phyloP scores from a whole-genome alignment of 2,888 invertebrate genomes.

The Caenorhabditis imperialis region DNA sequence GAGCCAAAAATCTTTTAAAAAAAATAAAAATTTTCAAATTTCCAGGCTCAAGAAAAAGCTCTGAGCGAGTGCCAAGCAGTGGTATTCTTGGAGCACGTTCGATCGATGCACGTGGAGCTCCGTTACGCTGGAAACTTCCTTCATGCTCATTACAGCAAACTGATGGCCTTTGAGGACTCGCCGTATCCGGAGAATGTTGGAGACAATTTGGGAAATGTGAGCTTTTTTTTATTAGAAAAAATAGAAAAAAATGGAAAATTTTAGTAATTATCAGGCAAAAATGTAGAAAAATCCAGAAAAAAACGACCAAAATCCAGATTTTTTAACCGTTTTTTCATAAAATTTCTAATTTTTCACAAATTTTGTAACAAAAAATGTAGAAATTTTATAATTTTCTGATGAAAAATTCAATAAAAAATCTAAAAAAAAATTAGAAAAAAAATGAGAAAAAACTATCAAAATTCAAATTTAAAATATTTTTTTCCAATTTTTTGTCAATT shows the following conservation, averaged over 20 bases:
- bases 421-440: no score
- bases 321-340: background rate
- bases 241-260: background rate
- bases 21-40: no score
- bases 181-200: conserved; percentile 36
- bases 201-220: conserved; percentile 42
- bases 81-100: conserved; percentile 35
- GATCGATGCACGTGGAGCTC: conserved; percentile 38
- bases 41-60: conserved; percentile 18
- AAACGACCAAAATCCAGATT: background rate
- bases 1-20: no score
- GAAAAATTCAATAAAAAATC: background rate
- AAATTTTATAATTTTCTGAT: background rate
- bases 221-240: background rate
- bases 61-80: conserved; percentile 36
- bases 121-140: conserved; percentile 41
- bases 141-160: conserved; percentile 18
- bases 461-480: background rate
- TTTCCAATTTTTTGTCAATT: background rate
- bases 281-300: background rate
- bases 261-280: background rate
- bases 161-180: conserved; percentile 21
- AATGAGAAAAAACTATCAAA: no score
- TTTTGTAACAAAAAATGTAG: background rate
- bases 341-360: background rate